phyloP scores from a whole-genome alignment of 2,113 vertebrate species.

The Neogobius melanostomus region DNA sequence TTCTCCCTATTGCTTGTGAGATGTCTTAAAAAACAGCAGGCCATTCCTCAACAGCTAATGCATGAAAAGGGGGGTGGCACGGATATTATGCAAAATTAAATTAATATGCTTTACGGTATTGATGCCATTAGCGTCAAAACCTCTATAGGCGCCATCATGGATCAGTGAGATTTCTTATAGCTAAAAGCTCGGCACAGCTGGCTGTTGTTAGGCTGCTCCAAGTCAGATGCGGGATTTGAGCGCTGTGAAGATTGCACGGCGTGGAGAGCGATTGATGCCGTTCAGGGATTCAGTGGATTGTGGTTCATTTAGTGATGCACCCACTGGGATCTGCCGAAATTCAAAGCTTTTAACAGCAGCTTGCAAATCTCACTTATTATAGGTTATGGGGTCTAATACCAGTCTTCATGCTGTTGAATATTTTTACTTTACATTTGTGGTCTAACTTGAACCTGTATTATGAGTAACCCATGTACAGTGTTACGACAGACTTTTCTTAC shows the following conservation, averaged over 20 bases:
- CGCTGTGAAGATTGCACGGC: constrained; percentile 39
- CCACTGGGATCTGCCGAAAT: constrained; percentile 55
- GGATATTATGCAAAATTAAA: constrained; percentile 29
- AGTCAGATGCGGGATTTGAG: constrained; percentile 34
- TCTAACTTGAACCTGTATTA: constrained; percentile 29
- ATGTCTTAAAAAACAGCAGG: constrained; percentile 22
- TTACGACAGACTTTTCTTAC: constrained; percentile 35
- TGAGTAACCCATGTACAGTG: constrained; percentile 49
- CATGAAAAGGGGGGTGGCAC: not conserved
- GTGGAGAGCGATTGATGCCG: constrained; percentile 34
- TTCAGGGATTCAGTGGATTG: constrained; percentile 44
- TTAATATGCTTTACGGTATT: constrained; percentile 37
- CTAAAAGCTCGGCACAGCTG: constrained; percentile 44
- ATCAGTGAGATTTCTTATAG: constrained; percentile 42
- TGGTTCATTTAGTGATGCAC: constrained; percentile 51
- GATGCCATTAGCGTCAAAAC: constrained; percentile 31
- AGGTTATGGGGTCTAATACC: constrained; percentile 31
- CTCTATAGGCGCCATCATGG: constrained; percentile 38
- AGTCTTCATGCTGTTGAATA: constrained; percentile 37
- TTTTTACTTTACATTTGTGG: constrained; percentile 27
- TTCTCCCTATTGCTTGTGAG: constrained; percentile 35
- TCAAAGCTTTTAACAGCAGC: constrained; percentile 48
- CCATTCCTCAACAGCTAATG: constrained; percentile 13
- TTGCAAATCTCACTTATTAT: constrained; percentile 39
- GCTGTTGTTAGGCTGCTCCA: constrained; percentile 40